A percentile compares a stretch with the other conserved stretches of the same genome.
Conservation (phyloP, 2,797 vertebrate species). For the Sparus aurata region DNA sequence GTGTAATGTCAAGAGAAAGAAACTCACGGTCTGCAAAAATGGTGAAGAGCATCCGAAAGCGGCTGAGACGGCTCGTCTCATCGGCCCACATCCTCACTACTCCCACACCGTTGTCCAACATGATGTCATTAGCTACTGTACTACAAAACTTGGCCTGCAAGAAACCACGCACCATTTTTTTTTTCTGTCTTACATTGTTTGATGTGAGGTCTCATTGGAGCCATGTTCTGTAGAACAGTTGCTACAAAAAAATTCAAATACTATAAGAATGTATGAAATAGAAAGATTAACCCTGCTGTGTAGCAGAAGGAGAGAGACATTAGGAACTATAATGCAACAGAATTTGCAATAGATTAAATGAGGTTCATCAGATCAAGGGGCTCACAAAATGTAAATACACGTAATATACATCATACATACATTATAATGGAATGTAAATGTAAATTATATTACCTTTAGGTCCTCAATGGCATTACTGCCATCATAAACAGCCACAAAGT, state of each 20-base stretch:
- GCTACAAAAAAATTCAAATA: conserved; percentile 33
- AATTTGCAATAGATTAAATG: neutral
- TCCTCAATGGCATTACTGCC: conserved; percentile 96
- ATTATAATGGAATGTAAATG: too few relatives aligned
- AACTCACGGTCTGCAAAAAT: conserved; percentile 95
- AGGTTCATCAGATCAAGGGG: neutral
- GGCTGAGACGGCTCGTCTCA: conserved; percentile 93
- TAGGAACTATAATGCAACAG: neutral
- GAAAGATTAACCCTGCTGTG: conserved; percentile 26
- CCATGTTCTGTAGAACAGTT: conserved; percentile 61
- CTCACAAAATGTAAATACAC: neutral
- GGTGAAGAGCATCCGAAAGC: conserved; percentile 95
- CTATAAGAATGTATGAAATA: neutral
- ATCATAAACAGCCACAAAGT: conserved; percentile 96
- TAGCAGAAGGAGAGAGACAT: conserved; percentile 21
- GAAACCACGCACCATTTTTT: conserved; percentile 55
- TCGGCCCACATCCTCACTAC: conserved; percentile 97
- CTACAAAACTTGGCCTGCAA: conserved; percentile 95
- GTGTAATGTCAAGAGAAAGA: neutral
- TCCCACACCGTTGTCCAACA: conserved; percentile 89
- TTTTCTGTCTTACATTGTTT: conserved; percentile 4
- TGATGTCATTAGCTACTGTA: conserved; percentile 94
- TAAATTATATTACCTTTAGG: conserved; percentile 84
- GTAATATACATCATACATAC: neutral
- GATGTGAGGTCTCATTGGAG: conserved; percentile 61